Base-by-base conservation (phyloP, 2,888 invertebrate species). In the Synergus gifuensis region DNA sequence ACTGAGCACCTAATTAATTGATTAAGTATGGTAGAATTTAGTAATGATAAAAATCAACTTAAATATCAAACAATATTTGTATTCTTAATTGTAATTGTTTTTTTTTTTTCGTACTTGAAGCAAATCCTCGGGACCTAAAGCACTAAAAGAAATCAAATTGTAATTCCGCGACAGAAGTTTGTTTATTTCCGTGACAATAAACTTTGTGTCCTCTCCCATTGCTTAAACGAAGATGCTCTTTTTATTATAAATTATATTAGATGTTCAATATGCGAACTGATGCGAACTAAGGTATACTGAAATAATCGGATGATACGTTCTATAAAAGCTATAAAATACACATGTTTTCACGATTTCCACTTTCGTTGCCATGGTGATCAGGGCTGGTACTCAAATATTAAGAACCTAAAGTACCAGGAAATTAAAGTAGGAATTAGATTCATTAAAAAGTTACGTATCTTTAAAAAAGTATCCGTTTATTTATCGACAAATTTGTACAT, bases 101-200 rank as follows among this genome's bases (percentile, higher is more conserved):
- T 28, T 73, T 28, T 2, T 28, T 28, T 28, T 18, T 28, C 60
- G 81, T 80, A 97, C 93, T 93, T 97, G 97, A 28, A 98, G 92
- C 80, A 98, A 93, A 88, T 96, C 95, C 83, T 96, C 95, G 67
- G 95, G 94, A 82, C 95, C 95, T 81, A 98, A 92, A 7, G 96
- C 95, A 93, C 98, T 98, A 92, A 98, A 97, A 85, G 96, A 96
- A 88, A 98, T 96, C 82, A 98, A 92, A 89, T 97, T 97, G 88
- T 95, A 96, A 88, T 94, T 95, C 87, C 95, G 95, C 77, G 94
- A 94, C 86, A 97, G 94, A 69, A 94, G 93, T 86, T 95, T 94
- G 90, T 97, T 97, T 82, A 98, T 90, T 92, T 96, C 96, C 82
- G 94, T 94, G 67, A 97, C 95, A 83, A 96, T 94, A 87, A 94